Base-by-base conservation (phyloP, 2,797 vertebrate species). In the Cuculus canorus region DNA sequence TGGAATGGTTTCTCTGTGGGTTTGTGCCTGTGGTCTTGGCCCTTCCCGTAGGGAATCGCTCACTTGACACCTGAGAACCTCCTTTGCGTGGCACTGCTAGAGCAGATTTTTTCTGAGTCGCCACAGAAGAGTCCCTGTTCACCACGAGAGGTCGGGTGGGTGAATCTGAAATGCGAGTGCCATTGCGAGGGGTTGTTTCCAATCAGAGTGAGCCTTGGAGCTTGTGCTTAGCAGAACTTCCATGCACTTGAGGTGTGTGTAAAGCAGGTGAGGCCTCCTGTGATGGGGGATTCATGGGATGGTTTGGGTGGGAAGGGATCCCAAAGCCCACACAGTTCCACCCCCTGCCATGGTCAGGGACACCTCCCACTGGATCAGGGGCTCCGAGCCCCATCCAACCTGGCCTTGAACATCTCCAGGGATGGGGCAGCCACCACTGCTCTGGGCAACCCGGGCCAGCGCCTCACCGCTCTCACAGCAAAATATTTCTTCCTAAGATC, bases 11-110 rank as follows among this genome's bases (percentile, higher is more conserved):
- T 79, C 82, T 50, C 79, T 86, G 82, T 59, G 91, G 86, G 69
- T 83, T 95, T 93, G 77, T 86, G 91, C 80, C 87, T 92, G 88
- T 48, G 94, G 83, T 86, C 52, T 5, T 12, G 10, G 86, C 68
- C 88, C 60, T 96, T 93, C 81, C 80, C 53, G 0, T 17, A 30
- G 92, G 90, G 93, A 91, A 70, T 90, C 9, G 23, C 87, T 93
- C 9, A 0, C 88, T 77, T 4, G 53, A 59, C 84, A 72, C 76
- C 91, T 90, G 93, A 94, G 91, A 97, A 77, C 75, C 68, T 75
- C 56, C 80, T 77, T 88, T 64, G 71, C 17, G 3, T 92, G 88
- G 88, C 96, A 76, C 64, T 7, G 7, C 95, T 94, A 7, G 59
- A 76, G 88, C 45, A 30, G 63, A 24, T 8, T 56, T 88, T 35